Percentiles rank a stretch among this genome's conserved stretches.
Conservation (phyloP, 2,113 vertebrate species). For the Urocynchramus pylzowi region DNA sequence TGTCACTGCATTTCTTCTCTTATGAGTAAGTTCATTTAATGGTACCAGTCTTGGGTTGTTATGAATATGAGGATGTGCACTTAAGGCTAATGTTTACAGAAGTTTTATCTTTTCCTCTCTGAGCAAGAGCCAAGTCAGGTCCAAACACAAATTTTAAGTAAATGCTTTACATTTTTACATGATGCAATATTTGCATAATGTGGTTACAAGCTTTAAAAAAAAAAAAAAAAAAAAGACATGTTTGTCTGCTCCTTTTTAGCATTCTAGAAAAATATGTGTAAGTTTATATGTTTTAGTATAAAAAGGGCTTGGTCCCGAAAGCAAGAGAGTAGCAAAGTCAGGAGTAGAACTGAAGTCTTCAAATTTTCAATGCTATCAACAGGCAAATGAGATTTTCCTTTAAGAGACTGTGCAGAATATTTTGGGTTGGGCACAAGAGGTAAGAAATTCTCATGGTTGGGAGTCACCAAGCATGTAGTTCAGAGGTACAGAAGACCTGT, state of each 20-base stretch:
- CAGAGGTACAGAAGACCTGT: background rate
- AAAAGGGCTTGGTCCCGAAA: background rate
- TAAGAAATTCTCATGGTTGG: background rate
- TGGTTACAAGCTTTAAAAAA: background rate
- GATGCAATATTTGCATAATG: background rate
- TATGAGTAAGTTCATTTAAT: background rate
- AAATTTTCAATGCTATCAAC: background rate
- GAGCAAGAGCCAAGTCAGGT: background rate
- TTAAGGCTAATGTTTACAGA: background rate
- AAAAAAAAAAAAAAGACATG: background rate
- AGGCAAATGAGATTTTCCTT: background rate
- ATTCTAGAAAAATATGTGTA: background rate
- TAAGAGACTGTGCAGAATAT: background rate
- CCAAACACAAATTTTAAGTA: background rate
- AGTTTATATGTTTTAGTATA: background rate
- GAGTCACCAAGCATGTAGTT: background rate
- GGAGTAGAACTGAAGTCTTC: background rate
- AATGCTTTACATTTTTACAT: background rate
- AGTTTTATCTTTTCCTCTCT: background rate
- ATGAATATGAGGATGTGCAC: background rate
- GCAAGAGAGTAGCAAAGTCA: background rate
- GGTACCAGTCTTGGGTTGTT: background rate
- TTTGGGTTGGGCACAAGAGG: background rate
- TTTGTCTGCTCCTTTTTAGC: background rate
- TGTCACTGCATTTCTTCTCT: background rate